Evolutionary conservation across 2,888 invertebrate species (phyloP).

Genomic region (Eupithecia subfuscata): DNA sequence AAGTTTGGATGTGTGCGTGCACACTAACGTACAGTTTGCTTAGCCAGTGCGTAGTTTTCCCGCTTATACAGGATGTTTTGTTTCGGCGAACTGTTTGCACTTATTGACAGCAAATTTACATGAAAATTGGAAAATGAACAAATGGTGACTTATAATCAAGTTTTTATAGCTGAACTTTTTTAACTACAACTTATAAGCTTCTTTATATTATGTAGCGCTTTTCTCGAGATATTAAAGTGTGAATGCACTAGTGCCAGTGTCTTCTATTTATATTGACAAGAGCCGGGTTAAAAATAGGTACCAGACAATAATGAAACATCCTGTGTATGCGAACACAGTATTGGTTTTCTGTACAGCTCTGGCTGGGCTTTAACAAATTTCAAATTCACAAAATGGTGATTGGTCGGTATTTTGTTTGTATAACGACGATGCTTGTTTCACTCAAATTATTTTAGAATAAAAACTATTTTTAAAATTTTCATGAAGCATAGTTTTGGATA

Average conservation of each 20-base stretch:
- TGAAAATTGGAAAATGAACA: conserved; percentile 10
- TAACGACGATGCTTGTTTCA: conserved; percentile 63
- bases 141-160: neutral
- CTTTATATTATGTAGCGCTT: neutral
- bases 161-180: neutral
- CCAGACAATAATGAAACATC: conserved; percentile 15
- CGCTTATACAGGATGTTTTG: conserved; percentile 41
- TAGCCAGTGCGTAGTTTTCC: conserved; percentile 81
- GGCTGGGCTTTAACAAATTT: conserved; percentile 80
- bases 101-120: conserved; percentile 3
- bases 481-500: neutral
- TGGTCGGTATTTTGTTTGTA: conserved; percentile 81
- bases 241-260: neutral
- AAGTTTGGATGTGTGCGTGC: conserved; percentile 52
- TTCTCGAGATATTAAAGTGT: neutral
- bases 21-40: conserved; percentile 70
- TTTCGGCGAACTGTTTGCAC: conserved; percentile 4
- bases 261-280: too few relatives aligned
- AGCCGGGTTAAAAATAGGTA: too few relatives aligned
- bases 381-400: conserved; percentile 83
- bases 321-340: conserved; percentile 66
- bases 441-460: neutral
- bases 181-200: neutral
- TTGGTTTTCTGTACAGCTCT: conserved; percentile 80
- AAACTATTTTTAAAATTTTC: neutral